phyloP scores from a whole-genome alignment of 2,113 vertebrate genomes.

The Lophotis ruficrista region DNA sequence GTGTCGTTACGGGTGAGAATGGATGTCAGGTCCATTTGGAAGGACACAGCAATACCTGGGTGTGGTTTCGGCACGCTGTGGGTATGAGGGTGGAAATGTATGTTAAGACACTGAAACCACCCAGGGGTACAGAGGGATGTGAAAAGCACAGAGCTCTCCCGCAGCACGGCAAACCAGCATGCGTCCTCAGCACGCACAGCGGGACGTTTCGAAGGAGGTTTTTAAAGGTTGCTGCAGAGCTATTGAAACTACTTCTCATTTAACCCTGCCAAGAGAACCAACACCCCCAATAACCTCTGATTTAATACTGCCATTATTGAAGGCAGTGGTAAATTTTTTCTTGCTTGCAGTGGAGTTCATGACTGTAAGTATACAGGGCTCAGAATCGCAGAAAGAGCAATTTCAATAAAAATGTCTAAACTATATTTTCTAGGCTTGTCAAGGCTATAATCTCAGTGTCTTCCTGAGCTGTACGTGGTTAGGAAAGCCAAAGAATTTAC shows the following conservation, averaged over 20 bases:
- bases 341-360: constrained; percentile 21
- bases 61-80: not conserved
- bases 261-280: not conserved
- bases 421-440: not conserved
- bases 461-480: constrained; percentile 14
- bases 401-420: constrained; percentile 27
- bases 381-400: not conserved
- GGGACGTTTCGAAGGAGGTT: not conserved
- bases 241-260: not conserved
- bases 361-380: not conserved
- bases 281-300: not conserved
- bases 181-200: not conserved
- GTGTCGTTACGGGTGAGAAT: not conserved
- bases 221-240: not conserved
- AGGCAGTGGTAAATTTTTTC: not conserved
- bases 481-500: constrained; percentile 14
- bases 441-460: constrained; percentile 24
- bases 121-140: not conserved
- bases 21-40: not conserved
- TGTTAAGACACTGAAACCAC: not conserved
- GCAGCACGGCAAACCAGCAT: not conserved
- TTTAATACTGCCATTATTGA: not conserved
- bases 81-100: not conserved
- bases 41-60: not conserved
- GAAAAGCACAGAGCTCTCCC: not conserved